phyloP scores from a whole-genome alignment of 2,797 vertebrate genomes.

The Chloroceryle inda region DNA sequence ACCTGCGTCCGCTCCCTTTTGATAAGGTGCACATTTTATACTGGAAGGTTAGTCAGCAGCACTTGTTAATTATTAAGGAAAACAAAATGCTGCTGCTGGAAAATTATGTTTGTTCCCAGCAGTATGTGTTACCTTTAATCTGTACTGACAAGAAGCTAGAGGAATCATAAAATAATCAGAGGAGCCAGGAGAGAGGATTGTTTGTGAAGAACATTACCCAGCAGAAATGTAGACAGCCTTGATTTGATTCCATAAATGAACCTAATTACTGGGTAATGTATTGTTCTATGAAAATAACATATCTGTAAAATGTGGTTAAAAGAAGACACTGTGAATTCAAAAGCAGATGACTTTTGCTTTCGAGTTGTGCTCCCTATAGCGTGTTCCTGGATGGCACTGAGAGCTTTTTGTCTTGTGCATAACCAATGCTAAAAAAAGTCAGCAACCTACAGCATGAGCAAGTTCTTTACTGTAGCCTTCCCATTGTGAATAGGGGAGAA shows the following conservation, averaged over 20 bases:
- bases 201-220: constrained; percentile 73
- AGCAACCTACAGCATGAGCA: not conserved
- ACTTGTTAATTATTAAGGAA: constrained; percentile 86
- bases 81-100: constrained; percentile 84
- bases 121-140: constrained; percentile 81
- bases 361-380: not conserved
- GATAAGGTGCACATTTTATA: constrained; percentile 72
- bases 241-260: constrained; percentile 71
- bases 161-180: constrained; percentile 78
- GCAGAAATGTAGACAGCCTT: constrained; percentile 73
- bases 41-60: constrained; percentile 77
- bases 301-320: not conserved
- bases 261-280: constrained; percentile 59
- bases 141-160: constrained; percentile 78
- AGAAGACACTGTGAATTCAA: not conserved
- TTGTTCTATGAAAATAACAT: constrained; percentile 33
- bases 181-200: constrained; percentile 73
- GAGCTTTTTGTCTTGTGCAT: not conserved
- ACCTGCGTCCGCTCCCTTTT: constrained; percentile 68
- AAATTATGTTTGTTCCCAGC: constrained; percentile 81
- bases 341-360: not conserved
- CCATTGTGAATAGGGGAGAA: not conserved
- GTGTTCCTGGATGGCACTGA: not conserved
- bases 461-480: not conserved
- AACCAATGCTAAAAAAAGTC: not conserved